Evolutionary conservation across 1,140 invertebrate genomes (phyloP).

Genomic region (Lasioglossum albipes): DNA sequence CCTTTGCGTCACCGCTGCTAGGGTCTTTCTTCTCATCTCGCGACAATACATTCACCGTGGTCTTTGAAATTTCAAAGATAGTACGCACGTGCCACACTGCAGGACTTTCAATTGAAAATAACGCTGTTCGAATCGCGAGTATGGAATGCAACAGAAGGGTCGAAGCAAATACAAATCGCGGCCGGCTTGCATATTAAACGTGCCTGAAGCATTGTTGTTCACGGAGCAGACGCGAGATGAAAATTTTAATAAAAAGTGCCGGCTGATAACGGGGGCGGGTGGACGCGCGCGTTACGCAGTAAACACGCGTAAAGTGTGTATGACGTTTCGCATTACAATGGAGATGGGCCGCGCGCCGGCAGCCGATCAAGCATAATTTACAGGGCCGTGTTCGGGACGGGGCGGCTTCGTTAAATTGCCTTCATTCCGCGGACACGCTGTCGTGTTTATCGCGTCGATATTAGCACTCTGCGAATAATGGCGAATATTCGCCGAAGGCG

Average conservation of each 20-base stretch:
- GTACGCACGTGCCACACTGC: too few relatives aligned
- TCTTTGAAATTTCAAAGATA: too few relatives aligned
- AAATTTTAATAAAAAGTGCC: conserved; percentile 20
- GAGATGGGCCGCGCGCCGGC: not conserved
- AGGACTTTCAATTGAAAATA: too few relatives aligned
- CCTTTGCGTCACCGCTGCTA: too few relatives aligned
- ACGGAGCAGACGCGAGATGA: not conserved
- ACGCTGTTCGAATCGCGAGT: too few relatives aligned
- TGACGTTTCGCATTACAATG: conserved; percentile 32
- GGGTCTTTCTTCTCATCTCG: too few relatives aligned
- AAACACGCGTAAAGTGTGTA: conserved; percentile 29
- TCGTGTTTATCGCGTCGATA: conserved; percentile 46
- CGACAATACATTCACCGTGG: too few relatives aligned
- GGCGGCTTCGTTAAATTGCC: conserved; percentile 47
- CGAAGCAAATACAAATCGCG: not conserved
- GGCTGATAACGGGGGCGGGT: not conserved
- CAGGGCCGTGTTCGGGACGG: conserved; percentile 17
- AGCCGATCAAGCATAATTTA: conserved; percentile 36
- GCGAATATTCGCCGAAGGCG: conserved; percentile 30
- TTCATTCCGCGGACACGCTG: conserved; percentile 40
- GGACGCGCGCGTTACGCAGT: not conserved
- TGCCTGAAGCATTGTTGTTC: not conserved
- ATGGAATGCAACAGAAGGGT: too few relatives aligned
- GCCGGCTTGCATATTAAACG: not conserved
- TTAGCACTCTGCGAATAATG: conserved; percentile 41